Evolutionary conservation across 2,888 invertebrate species (phyloP).

Genomic region (Nomada flava): DNA sequence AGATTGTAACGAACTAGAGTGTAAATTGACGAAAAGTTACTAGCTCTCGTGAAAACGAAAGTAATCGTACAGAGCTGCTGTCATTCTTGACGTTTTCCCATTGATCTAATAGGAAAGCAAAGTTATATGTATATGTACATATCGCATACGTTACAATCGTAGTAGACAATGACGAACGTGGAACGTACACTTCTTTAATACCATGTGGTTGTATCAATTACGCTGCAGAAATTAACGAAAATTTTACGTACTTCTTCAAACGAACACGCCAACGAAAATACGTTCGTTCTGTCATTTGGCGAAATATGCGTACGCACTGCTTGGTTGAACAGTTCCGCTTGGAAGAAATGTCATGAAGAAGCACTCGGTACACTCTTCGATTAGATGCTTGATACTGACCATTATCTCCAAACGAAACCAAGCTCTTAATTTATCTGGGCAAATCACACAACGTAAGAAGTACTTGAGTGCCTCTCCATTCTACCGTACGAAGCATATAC

Average conservation of each 20-base stretch:
- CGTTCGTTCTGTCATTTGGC: conserved; percentile 57
- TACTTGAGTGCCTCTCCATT: conserved; percentile 49
- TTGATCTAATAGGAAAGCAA: conserved; percentile 24
- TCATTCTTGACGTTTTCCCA: conserved; percentile 32
- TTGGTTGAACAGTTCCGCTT: conserved; percentile 35
- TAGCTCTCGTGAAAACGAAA: conserved; percentile 1
- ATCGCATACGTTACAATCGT: conserved; percentile 5
- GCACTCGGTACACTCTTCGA: conserved; percentile 57
- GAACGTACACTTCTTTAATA: conserved; percentile 9
- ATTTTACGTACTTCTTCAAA: conserved; percentile 57
- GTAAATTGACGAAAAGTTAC: conserved; percentile 9
- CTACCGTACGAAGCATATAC: conserved; percentile 41
- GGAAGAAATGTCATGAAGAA: conserved; percentile 55
- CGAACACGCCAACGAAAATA: conserved; percentile 53
- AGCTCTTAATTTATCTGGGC: conserved; percentile 59
- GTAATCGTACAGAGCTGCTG: conserved; percentile 12
- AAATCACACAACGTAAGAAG: conserved; percentile 51
- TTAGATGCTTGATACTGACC: conserved; percentile 61
- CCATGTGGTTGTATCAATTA: neutral
- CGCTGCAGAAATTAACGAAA: conserved; percentile 27
- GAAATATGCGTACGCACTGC: conserved; percentile 40
- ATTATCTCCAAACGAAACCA: conserved; percentile 57
- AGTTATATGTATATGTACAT: conserved; percentile 6
- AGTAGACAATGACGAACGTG: conserved; percentile 2
- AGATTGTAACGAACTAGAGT: neutral